These are phyloP conservation scores for Ichneumon xanthorius DNA, from an alignment of 2,888 invertebrate species.

Conservation along the genomic window DNA sequence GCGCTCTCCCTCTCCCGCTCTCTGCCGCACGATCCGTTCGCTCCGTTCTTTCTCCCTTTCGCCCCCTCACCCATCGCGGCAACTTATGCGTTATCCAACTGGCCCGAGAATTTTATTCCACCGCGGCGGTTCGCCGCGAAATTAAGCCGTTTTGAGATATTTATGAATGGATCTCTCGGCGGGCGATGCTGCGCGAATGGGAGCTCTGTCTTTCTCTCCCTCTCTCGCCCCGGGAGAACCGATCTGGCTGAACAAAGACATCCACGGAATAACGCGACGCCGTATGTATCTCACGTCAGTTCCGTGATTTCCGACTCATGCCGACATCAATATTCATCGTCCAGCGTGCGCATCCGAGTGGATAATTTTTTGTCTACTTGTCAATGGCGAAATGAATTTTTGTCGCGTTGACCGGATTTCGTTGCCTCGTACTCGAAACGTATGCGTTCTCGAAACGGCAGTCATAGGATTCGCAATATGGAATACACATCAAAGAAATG, in stretches of 20 bases:
- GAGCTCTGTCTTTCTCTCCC: conserved; percentile 28
- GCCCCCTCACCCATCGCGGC: conserved; percentile 67
- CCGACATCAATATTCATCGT: conserved; percentile 56
- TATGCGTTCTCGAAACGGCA: conserved; percentile 36
- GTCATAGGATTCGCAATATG: conserved; percentile 56
- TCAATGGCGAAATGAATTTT: background rate
- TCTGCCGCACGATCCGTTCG: conserved; percentile 5
- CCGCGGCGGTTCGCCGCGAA: conserved; percentile 80
- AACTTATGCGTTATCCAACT: conserved; percentile 82
- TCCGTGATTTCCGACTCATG: conserved; percentile 36
- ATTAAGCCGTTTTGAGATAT: conserved; percentile 85
- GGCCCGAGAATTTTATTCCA: conserved; percentile 82
- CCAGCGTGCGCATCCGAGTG: conserved; percentile 53
- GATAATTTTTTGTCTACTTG: conserved; percentile 26
- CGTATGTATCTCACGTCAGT: conserved; percentile 29
- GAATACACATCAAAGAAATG: conserved; percentile 64
- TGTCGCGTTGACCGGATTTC: conserved; percentile 44
- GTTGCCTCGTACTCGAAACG: conserved; percentile 26
- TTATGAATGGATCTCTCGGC: conserved; percentile 82
- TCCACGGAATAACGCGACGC: conserved; percentile 57
- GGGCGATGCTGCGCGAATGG: conserved; percentile 48
- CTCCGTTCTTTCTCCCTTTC: background rate
- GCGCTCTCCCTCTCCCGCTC: conserved; percentile 38
- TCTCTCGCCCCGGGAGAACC: conserved; percentile 34
- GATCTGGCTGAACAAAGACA: conserved; percentile 66